Base-by-base conservation (phyloP, 2,113 vertebrate species). In the Anguilla japonica region DNA sequence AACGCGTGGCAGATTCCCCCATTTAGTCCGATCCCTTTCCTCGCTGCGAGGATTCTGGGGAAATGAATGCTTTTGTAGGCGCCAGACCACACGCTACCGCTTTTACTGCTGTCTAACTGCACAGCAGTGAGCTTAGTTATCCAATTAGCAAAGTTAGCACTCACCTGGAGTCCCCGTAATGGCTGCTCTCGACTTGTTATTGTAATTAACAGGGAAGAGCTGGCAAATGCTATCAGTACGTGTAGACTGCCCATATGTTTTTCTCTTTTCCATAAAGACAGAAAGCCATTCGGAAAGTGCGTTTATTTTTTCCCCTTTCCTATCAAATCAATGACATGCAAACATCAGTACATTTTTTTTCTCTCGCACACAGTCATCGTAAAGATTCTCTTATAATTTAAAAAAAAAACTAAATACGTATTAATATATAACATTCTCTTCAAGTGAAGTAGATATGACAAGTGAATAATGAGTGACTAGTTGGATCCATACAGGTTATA, bases 101-200 rank as follows among this genome's bases (percentile, higher is more conserved):
- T 34, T 75, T 75, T 26, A 9, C 26, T 14, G 71, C 71, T n/a
- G 71, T 75, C 71, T 34, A 26, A n/a, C 71, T 8, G 71, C 71
- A 75, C 71, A 29, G 71, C 71, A 75, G 71, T 34, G n/a, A n/a
- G 71, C 26, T 75, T 26, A 29, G 71, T 75, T 75, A 75, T 75
- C 71, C 71, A 75, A 75, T 75, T 75, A 75, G 26, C 71, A n/a
- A 75, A 75, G 26, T 75, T 75, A 75, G 71, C 71, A 75, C 71
- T 75, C 26, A 75, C 71, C 71, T 75, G 71, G 71, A n/a, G 71
- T 75, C 71, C n/a, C 26, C 26, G 34, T 34, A 75, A n/a, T 75
- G 71, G 71, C 71, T 34, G 11, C 22, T 7, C 63, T 75, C 71
- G 34, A 75, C 71, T 29, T 75, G 71, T 29, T 75, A 26, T 67